Evolutionary conservation across 1,140 invertebrate species (phyloP).

Genomic region (Euura saliciscinereae): DNA sequence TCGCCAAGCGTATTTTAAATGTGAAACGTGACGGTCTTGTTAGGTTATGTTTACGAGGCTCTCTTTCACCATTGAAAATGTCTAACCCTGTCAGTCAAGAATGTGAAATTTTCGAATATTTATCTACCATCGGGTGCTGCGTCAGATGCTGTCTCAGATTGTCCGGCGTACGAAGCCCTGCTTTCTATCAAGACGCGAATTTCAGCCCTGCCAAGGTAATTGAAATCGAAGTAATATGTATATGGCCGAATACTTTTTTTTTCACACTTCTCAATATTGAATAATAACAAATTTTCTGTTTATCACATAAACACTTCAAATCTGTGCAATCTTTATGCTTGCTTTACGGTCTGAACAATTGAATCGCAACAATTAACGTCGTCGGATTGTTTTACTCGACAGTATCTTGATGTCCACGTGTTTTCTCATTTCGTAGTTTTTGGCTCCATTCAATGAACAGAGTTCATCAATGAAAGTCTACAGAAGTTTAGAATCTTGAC

Average conservation of each 20-base stretch:
- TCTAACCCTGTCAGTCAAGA: background rate
- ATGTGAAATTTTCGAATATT: background rate
- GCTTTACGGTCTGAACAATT: too few relatives aligned
- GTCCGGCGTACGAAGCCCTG: slow-evolving; percentile 49
- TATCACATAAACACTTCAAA: background rate
- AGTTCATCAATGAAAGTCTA: too few relatives aligned
- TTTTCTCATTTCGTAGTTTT: too few relatives aligned
- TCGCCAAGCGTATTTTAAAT: too few relatives aligned
- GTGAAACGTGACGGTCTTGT: too few relatives aligned
- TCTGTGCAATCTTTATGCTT: too few relatives aligned
- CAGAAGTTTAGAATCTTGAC: too few relatives aligned
- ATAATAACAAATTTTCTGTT: slow-evolving; percentile 11
- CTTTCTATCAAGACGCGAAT: slow-evolving; percentile 53
- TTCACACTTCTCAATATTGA: slow-evolving; percentile 11
- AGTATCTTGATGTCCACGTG: too few relatives aligned
- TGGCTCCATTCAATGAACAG: too few relatives aligned
- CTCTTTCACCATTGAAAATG: background rate
- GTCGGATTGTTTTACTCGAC: too few relatives aligned
- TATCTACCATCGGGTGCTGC: slow-evolving; percentile 53
- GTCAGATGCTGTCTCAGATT: slow-evolving; percentile 63
- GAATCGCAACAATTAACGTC: too few relatives aligned
- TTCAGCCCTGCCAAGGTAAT: slow-evolving; percentile 49
- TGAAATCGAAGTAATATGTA: slow-evolving; percentile 13
- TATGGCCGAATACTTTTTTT: slow-evolving; percentile 8
- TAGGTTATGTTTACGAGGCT: too few relatives aligned